Percentiles rank a stretch among this genome's conserved stretches.
Evolutionary conservation across 2,113 vertebrate genomes (phyloP).

Genomic region (Cyprinodon tularosa): DNA sequence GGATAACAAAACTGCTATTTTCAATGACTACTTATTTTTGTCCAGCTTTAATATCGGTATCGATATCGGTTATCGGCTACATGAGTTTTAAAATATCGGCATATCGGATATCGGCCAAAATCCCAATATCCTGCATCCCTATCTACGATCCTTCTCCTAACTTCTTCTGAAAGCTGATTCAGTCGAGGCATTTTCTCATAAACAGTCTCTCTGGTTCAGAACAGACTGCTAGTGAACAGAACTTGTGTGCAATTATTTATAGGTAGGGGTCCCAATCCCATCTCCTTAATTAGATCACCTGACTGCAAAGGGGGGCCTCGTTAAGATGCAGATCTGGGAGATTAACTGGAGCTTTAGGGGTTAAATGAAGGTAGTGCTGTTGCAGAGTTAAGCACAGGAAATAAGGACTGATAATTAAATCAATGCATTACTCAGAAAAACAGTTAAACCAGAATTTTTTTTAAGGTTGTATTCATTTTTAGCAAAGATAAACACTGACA

Average conservation of each 20-base stretch:
- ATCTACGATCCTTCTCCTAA: neutral
- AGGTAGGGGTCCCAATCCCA: neutral
- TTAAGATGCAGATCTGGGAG: neutral
- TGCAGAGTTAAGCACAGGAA: neutral
- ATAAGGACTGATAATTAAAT: neutral
- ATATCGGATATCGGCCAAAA: no score
- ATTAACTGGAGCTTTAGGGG: neutral
- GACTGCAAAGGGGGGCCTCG: neutral
- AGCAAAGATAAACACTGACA: no score
- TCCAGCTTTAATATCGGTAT: no score
- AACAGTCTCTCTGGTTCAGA: neutral
- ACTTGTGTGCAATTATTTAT: neutral
- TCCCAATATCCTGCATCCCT: no score
- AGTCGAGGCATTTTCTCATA: neutral
- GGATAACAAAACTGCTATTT: no score
- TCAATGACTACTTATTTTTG: no score
- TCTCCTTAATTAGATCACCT: constrained; percentile 5
- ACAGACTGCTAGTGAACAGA: neutral
- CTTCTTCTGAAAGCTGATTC: neutral
- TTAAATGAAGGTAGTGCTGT: neutral
- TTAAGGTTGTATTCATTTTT: no score
- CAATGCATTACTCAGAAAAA: neutral
- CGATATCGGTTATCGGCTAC: no score
- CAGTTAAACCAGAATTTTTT: no score
- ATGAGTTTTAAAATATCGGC: no score